phyloP scores from a whole-genome alignment of 1,140 invertebrate genomes.

The Magallana ariakensis region DNA sequence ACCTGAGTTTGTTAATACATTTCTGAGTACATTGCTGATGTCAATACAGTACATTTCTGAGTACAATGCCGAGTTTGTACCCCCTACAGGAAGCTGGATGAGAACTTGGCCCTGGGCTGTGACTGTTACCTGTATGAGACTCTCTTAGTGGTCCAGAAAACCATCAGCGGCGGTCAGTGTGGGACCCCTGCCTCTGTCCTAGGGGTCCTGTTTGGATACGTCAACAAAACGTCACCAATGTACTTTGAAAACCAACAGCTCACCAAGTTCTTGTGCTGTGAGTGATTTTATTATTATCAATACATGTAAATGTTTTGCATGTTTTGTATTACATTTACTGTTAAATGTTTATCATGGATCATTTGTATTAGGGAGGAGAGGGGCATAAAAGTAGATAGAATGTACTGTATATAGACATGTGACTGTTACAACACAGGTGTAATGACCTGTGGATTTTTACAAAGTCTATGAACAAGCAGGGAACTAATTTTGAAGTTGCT shows the following conservation, averaged over 20 bases:
- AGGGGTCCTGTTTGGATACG: slow-evolving; percentile 44
- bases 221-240: slow-evolving; percentile 16
- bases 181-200: slow-evolving; percentile 40
- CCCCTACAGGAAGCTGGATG: slow-evolving; percentile 48
- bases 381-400: too few relatives aligned
- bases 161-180: slow-evolving; percentile 51
- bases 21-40: too few relatives aligned
- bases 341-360: background rate
- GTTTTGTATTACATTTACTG: background rate
- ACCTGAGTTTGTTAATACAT: too few relatives aligned
- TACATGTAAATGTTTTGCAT: background rate
- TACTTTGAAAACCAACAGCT: slow-evolving; percentile 51
- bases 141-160: slow-evolving; percentile 37
- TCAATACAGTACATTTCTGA: too few relatives aligned
- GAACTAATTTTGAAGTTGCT: too few relatives aligned
- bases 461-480: too few relatives aligned
- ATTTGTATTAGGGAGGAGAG: too few relatives aligned
- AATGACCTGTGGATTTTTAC: too few relatives aligned
- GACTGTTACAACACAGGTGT: too few relatives aligned
- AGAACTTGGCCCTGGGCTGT: slow-evolving; percentile 55
- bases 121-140: slow-evolving; percentile 58
- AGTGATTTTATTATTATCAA: slow-evolving; percentile 19
- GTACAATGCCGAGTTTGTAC: too few relatives aligned
- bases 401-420: too few relatives aligned
- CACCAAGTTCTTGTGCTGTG: slow-evolving; percentile 52